Evolutionary conservation across 2,797 vertebrate species (phyloP).

Genomic region (Etheostoma perlongum): DNA sequence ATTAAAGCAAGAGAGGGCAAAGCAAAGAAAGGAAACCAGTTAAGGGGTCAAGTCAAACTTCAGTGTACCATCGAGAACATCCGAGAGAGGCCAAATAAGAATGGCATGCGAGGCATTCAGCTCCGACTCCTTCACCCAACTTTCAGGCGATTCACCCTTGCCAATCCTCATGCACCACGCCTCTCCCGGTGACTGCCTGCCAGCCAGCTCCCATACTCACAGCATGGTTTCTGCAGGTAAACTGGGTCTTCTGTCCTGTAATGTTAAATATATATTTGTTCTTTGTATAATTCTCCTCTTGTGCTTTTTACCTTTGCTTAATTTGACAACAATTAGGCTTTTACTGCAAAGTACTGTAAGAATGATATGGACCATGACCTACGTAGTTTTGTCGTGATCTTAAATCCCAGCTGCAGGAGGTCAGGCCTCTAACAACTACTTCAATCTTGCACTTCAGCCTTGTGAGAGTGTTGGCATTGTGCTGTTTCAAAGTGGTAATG

Average conservation of each 20-base stretch:
- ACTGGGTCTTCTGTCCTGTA: background rate
- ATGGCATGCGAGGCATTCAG: constrained; percentile 96
- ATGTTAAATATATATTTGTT: background rate
- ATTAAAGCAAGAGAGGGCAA: constrained; percentile 20
- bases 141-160: constrained; percentile 90
- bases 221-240: constrained; percentile 93
- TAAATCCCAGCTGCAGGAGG: constrained; percentile 8
- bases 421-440: background rate
- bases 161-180: constrained; percentile 96
- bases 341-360: background rate
- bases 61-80: background rate
- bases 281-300: background rate
- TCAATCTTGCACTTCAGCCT: constrained; percentile 6
- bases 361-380: constrained; percentile 1
- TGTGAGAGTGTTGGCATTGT: background rate
- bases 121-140: constrained; percentile 89
- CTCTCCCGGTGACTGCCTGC: constrained; percentile 90
- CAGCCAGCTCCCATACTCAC: constrained; percentile 90
- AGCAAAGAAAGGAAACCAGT: background rate
- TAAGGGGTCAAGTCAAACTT: constrained; percentile 13
- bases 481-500: background rate
- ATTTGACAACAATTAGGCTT: background rate
- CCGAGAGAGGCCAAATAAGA: constrained; percentile 48
- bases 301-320: background rate
- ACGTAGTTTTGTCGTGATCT: constrained; percentile 3